These are phyloP conservation scores for Leucozona laternaria DNA, from an alignment of 2,888 invertebrate genomes.

Conservation along the genomic window DNA sequence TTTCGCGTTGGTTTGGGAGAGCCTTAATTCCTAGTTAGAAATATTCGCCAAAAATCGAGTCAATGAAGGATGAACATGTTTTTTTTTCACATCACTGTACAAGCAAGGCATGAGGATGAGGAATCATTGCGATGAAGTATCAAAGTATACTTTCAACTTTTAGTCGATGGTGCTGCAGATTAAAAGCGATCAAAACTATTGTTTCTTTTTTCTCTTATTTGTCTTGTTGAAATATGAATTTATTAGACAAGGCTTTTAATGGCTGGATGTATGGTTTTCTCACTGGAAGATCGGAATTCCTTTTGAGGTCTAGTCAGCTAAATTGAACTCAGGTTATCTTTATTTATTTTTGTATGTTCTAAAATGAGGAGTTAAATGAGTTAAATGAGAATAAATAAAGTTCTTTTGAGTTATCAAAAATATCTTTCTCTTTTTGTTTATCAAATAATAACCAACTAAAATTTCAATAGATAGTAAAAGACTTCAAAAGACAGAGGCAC, in stretches of 20 bases:
- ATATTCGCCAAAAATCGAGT: no score
- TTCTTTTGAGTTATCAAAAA: no score
- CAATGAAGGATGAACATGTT: no score
- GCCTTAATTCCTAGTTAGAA: no score
- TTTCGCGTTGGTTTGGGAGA: no score
- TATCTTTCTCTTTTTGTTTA: no score
- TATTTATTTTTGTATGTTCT: background rate
- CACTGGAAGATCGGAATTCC: background rate
- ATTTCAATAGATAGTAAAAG: no score
- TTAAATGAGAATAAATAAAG: no score
- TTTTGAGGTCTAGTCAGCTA: conserved; percentile 5
- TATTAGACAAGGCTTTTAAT: conserved; percentile 30
- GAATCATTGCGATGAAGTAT: conserved; percentile 33
- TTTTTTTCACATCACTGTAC: background rate
- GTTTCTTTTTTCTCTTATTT: background rate
- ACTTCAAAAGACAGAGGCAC: no score
- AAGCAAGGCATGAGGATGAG: background rate
- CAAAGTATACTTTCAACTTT: conserved; percentile 41
- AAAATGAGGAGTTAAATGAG: no score
- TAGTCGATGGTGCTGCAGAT: conserved; percentile 30
- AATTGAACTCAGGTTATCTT: background rate
- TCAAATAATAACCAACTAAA: no score
- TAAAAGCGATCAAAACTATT: conserved; percentile 33
- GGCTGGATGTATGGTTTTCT: background rate
- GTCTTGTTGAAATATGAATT: conserved; percentile 43